Evolutionary conservation across 2,113 vertebrate genomes (phyloP).

Genomic region (Coryphaenoides rupestris): DNA sequence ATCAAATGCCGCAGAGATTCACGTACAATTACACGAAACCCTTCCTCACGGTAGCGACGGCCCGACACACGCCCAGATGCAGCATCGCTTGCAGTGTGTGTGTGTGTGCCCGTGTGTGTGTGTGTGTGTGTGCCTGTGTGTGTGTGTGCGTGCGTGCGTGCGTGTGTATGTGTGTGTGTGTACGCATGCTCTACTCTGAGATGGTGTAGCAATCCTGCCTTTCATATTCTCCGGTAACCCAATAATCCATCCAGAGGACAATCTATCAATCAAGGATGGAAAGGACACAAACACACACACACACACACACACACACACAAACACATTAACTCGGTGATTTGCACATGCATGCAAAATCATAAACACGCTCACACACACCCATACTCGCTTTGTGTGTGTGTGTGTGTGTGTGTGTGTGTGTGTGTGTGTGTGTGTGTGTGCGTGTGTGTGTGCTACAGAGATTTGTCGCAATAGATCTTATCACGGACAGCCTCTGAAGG

Average conservation of each 20-base stretch:
- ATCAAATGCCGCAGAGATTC: too few relatives aligned
- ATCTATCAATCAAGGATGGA: too few relatives aligned
- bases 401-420: constrained; percentile 12
- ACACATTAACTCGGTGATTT: neutral
- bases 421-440: constrained; percentile 15
- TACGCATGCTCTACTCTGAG: neutral
- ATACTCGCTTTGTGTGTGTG: constrained; percentile 15
- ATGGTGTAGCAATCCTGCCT: neutral
- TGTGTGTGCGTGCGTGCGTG: constrained; percentile 6
- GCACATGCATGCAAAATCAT: neutral
- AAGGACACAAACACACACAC: neutral
- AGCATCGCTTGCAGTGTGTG: neutral
- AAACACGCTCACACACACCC: neutral
- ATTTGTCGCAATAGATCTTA: constrained; percentile 11
- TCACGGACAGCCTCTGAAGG: constrained; percentile 20
- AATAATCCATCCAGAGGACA: neutral
- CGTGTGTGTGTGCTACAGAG: neutral
- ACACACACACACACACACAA: neutral
- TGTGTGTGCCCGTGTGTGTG: neutral
- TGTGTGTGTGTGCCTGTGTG: constrained; percentile 1
- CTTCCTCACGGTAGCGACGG: too few relatives aligned
- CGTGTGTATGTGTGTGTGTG: constrained; percentile 6
- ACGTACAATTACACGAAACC: too few relatives aligned
- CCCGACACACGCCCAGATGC: too few relatives aligned
- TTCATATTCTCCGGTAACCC: neutral